These are phyloP conservation scores for Melanotaenia nigrans DNA, from an alignment of 2,797 vertebrate species.

Conservation along the genomic window DNA sequence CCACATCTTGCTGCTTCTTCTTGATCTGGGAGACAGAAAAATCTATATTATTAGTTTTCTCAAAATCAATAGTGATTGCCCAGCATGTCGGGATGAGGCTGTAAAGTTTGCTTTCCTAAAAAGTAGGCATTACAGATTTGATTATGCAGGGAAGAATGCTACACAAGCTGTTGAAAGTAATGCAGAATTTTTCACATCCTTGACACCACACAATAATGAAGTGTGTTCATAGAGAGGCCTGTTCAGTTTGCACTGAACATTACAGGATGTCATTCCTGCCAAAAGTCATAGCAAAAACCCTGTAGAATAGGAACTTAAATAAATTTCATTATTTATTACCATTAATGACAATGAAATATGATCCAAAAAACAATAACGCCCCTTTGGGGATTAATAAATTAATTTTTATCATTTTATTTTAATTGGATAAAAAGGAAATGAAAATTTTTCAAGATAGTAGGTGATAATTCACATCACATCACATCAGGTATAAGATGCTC, in stretches of 20 bases:
- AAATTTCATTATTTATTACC: too few species aligned
- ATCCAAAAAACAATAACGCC: too few species aligned
- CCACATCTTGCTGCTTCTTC: conserved; percentile 98
- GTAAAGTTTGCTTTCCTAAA: background rate
- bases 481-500: background rate
- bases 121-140: background rate
- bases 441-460: background rate
- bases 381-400: too few species aligned
- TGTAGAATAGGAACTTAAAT: too few species aligned
- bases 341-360: too few species aligned
- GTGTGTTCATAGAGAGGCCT: background rate
- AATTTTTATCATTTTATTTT: too few species aligned
- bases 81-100: background rate
- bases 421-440: background rate
- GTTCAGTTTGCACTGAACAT: background rate
- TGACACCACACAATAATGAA: background rate
- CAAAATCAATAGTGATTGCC: background rate
- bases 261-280: background rate
- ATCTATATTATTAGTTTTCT: background rate
- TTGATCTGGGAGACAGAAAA: conserved; percentile 87
- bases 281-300: too few species aligned
- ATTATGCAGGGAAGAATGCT: background rate
- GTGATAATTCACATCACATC: background rate
- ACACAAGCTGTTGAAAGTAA: background rate
- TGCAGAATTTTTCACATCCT: background rate